These are phyloP conservation scores for Pteronura brasiliensis DNA, from an alignment of 2,113 vertebrate species.

Conservation along the genomic window DNA sequence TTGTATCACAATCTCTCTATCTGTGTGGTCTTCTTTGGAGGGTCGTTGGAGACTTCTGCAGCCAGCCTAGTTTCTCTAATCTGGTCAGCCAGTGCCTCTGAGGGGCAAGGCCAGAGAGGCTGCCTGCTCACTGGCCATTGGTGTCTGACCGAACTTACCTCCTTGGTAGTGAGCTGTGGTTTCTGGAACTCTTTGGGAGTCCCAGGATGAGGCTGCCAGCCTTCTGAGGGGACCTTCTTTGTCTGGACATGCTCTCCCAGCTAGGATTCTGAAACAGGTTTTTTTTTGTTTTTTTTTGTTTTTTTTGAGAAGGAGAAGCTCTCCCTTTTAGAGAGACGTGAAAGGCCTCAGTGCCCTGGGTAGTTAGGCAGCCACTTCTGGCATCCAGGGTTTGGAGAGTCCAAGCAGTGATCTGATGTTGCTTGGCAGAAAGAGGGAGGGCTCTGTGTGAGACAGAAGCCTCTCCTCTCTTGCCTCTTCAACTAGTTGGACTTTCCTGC, in stretches of 20 bases:
- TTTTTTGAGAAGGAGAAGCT: neutral
- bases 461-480: neutral
- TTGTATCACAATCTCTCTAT: neutral
- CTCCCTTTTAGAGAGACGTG: neutral
- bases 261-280: neutral
- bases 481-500: neutral
- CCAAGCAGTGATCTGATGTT: neutral
- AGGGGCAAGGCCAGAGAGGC: neutral
- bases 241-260: neutral
- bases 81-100: neutral
- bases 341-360: neutral
- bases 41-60: neutral
- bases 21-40: neutral
- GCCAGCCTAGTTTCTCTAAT: neutral
- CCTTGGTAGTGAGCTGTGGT: neutral
- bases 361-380: neutral
- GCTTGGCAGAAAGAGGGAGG: neutral
- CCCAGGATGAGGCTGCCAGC: neutral
- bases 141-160: neutral
- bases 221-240: neutral
- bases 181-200: neutral
- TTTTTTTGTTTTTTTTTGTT: constrained; percentile 39
- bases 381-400: neutral
- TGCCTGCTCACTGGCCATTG: neutral
- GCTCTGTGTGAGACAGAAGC: neutral